phyloP scores from a whole-genome alignment of 2,113 vertebrate genomes.

The Aphyosemion australe region DNA sequence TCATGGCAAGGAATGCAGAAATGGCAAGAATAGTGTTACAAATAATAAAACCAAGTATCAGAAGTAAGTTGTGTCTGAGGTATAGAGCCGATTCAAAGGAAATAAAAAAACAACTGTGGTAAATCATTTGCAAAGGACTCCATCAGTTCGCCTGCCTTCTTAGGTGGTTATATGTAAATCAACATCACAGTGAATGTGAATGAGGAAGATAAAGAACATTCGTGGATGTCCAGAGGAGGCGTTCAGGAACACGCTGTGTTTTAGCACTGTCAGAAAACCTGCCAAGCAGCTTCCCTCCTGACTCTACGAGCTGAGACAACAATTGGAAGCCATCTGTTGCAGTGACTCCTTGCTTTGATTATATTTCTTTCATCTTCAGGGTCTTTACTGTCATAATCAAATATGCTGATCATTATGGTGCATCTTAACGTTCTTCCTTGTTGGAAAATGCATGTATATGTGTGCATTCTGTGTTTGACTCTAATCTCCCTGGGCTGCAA shows the following conservation, averaged over 20 bases:
- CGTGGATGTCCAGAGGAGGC: constrained; percentile 46
- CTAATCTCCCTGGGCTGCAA: no score
- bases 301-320: constrained; percentile 36
- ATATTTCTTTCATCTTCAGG: constrained; percentile 13
- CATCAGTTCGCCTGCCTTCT: constrained; percentile 4
- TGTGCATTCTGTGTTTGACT: no score
- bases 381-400: constrained; percentile 7
- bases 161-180: constrained; percentile 45
- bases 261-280: constrained; percentile 48
- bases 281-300: constrained; percentile 52
- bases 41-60: no score
- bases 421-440: not conserved
- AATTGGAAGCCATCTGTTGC: constrained; percentile 51
- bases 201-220: constrained; percentile 35
- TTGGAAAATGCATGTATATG: not conserved
- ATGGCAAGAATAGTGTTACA: constrained; percentile 17
- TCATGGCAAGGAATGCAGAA: constrained; percentile 34
- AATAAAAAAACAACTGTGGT: no score
- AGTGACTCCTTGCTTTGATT: constrained; percentile 19
- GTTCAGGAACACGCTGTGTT: constrained; percentile 58
- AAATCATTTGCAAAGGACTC: not conserved
- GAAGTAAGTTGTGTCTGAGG: no score
- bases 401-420: not conserved
- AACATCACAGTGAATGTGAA: constrained; percentile 46
- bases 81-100: no score